phyloP scores from a whole-genome alignment of 2,113 vertebrate genomes.

The Hylia prasina region DNA sequence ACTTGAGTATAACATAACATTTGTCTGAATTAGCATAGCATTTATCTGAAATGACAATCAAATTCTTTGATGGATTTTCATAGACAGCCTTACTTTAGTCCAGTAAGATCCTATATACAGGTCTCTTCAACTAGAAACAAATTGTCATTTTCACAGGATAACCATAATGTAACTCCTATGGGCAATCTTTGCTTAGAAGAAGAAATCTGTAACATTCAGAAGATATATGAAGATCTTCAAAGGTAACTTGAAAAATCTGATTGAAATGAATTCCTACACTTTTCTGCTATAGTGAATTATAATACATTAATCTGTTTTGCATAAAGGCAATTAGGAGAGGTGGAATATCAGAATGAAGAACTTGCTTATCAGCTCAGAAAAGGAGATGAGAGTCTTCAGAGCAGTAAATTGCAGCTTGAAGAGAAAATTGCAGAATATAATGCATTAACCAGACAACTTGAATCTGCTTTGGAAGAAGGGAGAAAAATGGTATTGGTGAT shows the following conservation, averaged over 20 bases:
- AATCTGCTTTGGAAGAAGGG: conserved; percentile 78
- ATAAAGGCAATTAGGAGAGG: conserved; percentile 75
- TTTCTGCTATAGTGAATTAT: neutral
- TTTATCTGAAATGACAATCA: neutral
- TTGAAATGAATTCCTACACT: neutral
- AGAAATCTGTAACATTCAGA: conserved; percentile 72
- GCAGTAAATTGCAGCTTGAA: conserved; percentile 73
- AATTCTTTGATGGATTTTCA: neutral
- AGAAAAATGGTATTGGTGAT: conserved; percentile 76
- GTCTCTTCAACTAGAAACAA: neutral
- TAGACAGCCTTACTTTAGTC: neutral
- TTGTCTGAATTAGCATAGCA: neutral
- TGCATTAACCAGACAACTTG: conserved; percentile 77
- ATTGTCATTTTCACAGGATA: conserved; percentile 55
- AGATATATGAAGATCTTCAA: conserved; percentile 75
- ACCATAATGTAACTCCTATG: conserved; percentile 51
- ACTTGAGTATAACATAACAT: neutral
- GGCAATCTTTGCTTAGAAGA: conserved; percentile 70
- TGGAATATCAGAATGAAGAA: conserved; percentile 79
- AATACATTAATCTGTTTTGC: conserved; percentile 1
- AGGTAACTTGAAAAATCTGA: conserved; percentile 66
- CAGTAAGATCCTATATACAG: neutral
- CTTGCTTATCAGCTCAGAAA: conserved; percentile 75
- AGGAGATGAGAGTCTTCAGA: conserved; percentile 78
- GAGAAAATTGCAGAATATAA: conserved; percentile 75